Evolutionary conservation across 2,113 vertebrate genomes (phyloP).

Genomic region (Columbina picui): DNA sequence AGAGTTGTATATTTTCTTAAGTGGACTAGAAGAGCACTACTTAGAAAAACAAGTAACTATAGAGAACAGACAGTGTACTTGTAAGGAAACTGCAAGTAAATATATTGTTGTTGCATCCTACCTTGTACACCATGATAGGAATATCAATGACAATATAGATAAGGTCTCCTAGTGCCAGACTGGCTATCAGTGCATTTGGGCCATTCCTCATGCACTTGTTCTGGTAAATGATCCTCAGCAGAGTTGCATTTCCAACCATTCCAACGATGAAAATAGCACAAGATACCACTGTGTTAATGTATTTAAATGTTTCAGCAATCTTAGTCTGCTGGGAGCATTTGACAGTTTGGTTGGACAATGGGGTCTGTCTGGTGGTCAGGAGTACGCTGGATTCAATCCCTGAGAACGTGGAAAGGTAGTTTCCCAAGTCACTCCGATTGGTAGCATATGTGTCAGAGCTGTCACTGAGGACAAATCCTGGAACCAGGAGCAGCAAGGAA

Average conservation of each 20-base stretch:
- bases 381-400: conserved; percentile 59
- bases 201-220: conserved; percentile 99
- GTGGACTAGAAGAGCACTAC: neutral
- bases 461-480: conserved; percentile 67
- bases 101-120: conserved; percentile 65
- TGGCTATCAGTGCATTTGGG: conserved; percentile 96
- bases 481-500: conserved; percentile 65
- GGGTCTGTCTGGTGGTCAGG: conserved; percentile 65
- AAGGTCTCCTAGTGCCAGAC: conserved; percentile 94
- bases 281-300: conserved; percentile 93
- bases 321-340: conserved; percentile 75
- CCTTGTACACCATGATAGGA: conserved; percentile 95
- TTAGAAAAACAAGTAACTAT: neutral
- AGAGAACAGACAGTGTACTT: neutral
- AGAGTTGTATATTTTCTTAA: neutral
- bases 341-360: conserved; percentile 63
- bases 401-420: conserved; percentile 49
- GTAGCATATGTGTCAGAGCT: conserved; percentile 61
- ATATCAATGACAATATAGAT: conserved; percentile 94
- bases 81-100: neutral
- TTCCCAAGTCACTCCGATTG: conserved; percentile 61
- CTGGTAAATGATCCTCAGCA: conserved; percentile 97
- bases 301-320: conserved; percentile 85
- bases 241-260: conserved; percentile 93
- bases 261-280: conserved; percentile 93